phyloP scores from a whole-genome alignment of 2,797 vertebrate species.

The Glyptemys insculpta region DNA sequence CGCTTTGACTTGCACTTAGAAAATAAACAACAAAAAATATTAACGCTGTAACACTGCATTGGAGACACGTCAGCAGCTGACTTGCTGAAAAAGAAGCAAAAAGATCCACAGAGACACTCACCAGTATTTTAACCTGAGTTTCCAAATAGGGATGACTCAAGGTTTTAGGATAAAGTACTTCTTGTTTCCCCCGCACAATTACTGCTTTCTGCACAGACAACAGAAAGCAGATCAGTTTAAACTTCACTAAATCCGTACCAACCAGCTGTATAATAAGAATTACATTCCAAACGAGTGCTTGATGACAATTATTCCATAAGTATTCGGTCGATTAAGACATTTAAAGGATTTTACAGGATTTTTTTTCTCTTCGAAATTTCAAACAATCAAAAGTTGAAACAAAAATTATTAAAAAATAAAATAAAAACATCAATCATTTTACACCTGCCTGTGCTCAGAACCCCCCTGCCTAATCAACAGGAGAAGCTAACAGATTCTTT shows the following conservation, averaged over 20 bases:
- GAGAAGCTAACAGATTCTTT: neutral
- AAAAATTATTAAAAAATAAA: neutral
- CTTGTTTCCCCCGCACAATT: fast-evolving
- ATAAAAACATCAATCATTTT: neutral
- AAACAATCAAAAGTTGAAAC: neutral
- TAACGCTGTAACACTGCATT: neutral
- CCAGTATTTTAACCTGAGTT: neutral
- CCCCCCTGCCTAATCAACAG: neutral
- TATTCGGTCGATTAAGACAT: neutral
- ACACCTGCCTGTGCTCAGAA: neutral
- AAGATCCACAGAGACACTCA: neutral
- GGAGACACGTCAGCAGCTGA: fast-evolving
- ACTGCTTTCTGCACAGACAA: fast-evolving
- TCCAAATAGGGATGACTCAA: neutral
- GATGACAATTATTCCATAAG: neutral
- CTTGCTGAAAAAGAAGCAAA: neutral
- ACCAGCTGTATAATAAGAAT: neutral
- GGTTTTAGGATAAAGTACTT: neutral
- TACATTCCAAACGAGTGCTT: neutral
- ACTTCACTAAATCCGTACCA: neutral
- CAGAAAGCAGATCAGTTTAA: fast-evolving
- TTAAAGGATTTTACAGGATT: neutral
- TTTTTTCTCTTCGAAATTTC: neutral
- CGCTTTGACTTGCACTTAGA: neutral
- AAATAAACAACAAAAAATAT: neutral